phyloP scores from a whole-genome alignment of 2,797 vertebrate species.

The Heliangelus exortis region DNA sequence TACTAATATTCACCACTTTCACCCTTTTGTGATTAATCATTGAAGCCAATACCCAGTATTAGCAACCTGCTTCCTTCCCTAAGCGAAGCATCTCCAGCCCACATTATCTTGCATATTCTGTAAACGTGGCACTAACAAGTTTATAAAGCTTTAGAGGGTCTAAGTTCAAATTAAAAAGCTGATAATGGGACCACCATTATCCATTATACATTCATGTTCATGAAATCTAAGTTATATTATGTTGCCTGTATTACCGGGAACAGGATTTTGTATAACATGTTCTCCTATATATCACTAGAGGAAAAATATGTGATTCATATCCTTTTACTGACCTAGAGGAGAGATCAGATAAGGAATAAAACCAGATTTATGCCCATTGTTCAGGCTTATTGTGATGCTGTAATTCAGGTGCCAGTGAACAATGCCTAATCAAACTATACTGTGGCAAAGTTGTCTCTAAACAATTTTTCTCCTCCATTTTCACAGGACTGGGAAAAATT shows the following conservation, averaged over 20 bases:
- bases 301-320: conserved; percentile 3
- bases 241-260: not conserved
- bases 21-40: not conserved
- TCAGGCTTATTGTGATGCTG: not conserved
- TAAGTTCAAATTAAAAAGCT: not conserved
- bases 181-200: not conserved
- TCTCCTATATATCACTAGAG: not conserved
- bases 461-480: not conserved
- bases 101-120: not conserved
- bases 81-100: not conserved
- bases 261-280: not conserved
- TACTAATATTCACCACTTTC: not conserved
- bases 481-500: not conserved
- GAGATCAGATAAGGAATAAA: conserved; percentile 28
- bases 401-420: not conserved
- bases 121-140: not conserved
- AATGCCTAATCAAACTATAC: not conserved
- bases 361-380: not conserved
- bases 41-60: not conserved
- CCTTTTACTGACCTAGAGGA: not conserved
- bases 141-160: not conserved
- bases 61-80: not conserved
- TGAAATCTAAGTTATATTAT: not conserved
- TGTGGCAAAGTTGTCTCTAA: not conserved
- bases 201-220: not conserved